These are phyloP conservation scores for Criorhina ranunculi DNA, from an alignment of 2,888 invertebrate genomes.

Conservation along the genomic window DNA sequence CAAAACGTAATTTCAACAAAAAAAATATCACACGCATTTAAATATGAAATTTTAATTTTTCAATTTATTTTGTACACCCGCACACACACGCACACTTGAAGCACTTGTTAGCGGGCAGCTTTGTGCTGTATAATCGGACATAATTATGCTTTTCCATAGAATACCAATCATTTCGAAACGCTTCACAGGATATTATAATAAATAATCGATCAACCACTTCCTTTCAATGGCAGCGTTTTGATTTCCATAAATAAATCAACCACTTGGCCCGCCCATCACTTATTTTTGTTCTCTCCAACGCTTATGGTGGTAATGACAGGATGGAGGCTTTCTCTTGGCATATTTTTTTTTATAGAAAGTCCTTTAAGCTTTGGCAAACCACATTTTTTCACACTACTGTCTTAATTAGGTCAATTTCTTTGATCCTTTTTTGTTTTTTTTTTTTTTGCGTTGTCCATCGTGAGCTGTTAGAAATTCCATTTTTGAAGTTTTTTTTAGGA, in stretches of 20 bases:
- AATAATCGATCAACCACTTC: constrained; percentile 62
- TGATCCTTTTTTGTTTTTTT: constrained; percentile 60
- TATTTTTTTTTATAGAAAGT: neutral
- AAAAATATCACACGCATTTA: neutral
- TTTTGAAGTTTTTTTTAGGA: too few relatives aligned
- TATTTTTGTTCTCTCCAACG: neutral
- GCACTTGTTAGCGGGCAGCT: neutral
- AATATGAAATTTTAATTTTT: constrained; percentile 24
- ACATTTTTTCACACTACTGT: constrained; percentile 18
- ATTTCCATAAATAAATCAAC: constrained; percentile 59
- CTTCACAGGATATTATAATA: constrained; percentile 50
- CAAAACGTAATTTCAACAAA: too few relatives aligned
- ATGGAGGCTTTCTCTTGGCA: neutral
- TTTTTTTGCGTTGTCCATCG: too few relatives aligned
- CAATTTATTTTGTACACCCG: constrained; percentile 2
- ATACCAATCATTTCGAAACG: constrained; percentile 27
- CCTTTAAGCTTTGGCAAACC: constrained; percentile 8
- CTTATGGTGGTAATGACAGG: neutral
- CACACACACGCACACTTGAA: neutral
- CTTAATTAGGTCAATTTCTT: constrained; percentile 47
- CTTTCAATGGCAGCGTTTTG: constrained; percentile 49
- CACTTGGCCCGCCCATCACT: constrained; percentile 8
- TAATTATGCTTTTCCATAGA: constrained; percentile 30
- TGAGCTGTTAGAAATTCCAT: too few relatives aligned
- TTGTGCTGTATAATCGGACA: constrained; percentile 3